Conservation (phyloP, 2,797 vertebrate genomes). For the Alosa sapidissima region DNA sequence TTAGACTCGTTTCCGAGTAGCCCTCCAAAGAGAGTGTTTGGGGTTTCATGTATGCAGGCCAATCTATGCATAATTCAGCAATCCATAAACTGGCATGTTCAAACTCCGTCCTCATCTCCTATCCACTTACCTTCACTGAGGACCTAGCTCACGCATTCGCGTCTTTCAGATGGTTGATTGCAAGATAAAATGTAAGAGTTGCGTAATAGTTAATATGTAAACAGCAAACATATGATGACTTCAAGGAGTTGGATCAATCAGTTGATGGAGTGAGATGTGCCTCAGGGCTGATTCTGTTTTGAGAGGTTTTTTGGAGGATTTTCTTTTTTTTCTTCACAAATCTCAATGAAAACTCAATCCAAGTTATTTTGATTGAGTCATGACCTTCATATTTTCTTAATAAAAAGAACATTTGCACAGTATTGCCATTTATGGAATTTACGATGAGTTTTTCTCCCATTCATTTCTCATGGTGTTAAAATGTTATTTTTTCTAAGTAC, state of each 20-base stretch:
- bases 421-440: not conserved
- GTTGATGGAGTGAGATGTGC: not conserved
- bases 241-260: not conserved
- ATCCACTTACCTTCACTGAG: not conserved
- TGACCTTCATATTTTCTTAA: too few species aligned
- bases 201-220: not conserved
- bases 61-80: slow-evolving; percentile 19
- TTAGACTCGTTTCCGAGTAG: not conserved
- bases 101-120: not conserved
- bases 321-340: not conserved
- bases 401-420: not conserved
- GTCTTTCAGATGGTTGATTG: not conserved
- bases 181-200: not conserved
- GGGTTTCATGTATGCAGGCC: not conserved
- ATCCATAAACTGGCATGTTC: not conserved
- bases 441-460: not conserved
- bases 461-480: not conserved
- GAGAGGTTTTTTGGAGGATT: not conserved
- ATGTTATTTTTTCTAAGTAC: not conserved
- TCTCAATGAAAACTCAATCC: too few species aligned
- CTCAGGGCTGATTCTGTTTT: not conserved
- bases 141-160: not conserved
- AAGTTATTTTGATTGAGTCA: too few species aligned
- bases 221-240: not conserved
- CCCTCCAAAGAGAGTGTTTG: not conserved